These are phyloP conservation scores for Zelleria hepariella DNA, from an alignment of 2,888 invertebrate species.

Conservation along the genomic window DNA sequence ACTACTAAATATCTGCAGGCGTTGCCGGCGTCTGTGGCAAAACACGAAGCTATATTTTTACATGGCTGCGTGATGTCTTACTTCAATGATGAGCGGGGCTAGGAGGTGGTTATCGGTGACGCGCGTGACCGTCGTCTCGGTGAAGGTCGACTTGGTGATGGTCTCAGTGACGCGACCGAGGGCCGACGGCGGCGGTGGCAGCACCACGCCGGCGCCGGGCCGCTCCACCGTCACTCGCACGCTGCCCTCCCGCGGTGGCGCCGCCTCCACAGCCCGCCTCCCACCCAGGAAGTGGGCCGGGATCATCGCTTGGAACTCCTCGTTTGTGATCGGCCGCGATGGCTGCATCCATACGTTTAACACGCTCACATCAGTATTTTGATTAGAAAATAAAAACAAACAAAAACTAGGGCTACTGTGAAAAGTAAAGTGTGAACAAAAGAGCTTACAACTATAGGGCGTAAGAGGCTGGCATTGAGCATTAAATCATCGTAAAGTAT, in stretches of 20 bases:
- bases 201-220: slow-evolving; percentile 75
- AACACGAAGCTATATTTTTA: slow-evolving; percentile 2
- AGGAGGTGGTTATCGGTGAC: slow-evolving; percentile 93
- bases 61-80: slow-evolving; percentile 41
- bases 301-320: slow-evolving; percentile 96
- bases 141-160: slow-evolving; percentile 96
- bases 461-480: slow-evolving; percentile 11
- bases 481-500: slow-evolving; percentile 50
- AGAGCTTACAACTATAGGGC: not conserved
- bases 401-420: slow-evolving; percentile 8
- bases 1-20: not conserved
- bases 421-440: not conserved
- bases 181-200: slow-evolving; percentile 86
- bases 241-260: slow-evolving; percentile 47
- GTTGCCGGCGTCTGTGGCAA: not conserved
- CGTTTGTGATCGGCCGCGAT: slow-evolving; percentile 90
- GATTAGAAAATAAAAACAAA: not conserved
- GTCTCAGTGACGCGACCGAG: slow-evolving; percentile 93
- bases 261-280: slow-evolving; percentile 42
- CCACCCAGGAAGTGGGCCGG: slow-evolving; percentile 87
- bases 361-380: slow-evolving; percentile 63
- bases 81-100: slow-evolving; percentile 90
- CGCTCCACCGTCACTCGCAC: slow-evolving; percentile 91
- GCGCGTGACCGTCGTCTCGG: slow-evolving; percentile 94
- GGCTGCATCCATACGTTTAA: slow-evolving; percentile 64